Evolutionary conservation across 2,888 invertebrate species (phyloP), one percentile per base, ranked within the genome.

Genomic region (Caenorhabditis sp.): DNA sequence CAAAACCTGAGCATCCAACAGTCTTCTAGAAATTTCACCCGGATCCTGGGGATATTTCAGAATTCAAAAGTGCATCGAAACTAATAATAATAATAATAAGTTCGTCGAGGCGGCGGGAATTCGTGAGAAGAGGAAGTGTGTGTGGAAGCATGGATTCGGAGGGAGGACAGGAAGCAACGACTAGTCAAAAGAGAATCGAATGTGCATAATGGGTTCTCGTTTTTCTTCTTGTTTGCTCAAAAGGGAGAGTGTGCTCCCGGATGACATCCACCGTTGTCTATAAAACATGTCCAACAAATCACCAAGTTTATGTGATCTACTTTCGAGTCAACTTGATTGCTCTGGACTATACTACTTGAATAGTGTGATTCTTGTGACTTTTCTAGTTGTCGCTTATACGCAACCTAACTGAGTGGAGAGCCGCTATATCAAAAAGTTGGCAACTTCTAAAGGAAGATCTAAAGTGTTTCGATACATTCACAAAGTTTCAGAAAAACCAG

Each of bases 161-260:
- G 63, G n/a, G 26, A 6, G 58, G 14, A 44, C 16, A 44, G 54
- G 54, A 54, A 51, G 51, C 31, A 31, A 35, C 66, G 58, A 44
- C 28, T 56, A 26, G 44, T 28, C 44, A 26, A 24, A 69, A 72
- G 41, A 41, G 68, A 68, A 68, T 68, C 68, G 68, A 72, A 72
- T 72, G 72, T 72, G 72, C 72, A 72, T 72, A 72, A 72, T 72
- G 72, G 72, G 59, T 72, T 72, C 59, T 72, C 72, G 59, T 59
- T 59, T 49, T 70, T 72, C 59, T 72, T 72, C 59, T 59, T 70
- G 59, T 72, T 72, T 72, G 72, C 72, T 72, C 58, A 59, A 72
- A 70, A 64, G 64, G 28, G 68, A 68, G 38, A 68, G 69, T 54
- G 56, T 44, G 47, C 58, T 68, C 68, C 68, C 68, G 68, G 68